These are phyloP conservation scores for Rhingia rostrata DNA, from an alignment of 2,888 invertebrate species.

Conservation along the genomic window DNA sequence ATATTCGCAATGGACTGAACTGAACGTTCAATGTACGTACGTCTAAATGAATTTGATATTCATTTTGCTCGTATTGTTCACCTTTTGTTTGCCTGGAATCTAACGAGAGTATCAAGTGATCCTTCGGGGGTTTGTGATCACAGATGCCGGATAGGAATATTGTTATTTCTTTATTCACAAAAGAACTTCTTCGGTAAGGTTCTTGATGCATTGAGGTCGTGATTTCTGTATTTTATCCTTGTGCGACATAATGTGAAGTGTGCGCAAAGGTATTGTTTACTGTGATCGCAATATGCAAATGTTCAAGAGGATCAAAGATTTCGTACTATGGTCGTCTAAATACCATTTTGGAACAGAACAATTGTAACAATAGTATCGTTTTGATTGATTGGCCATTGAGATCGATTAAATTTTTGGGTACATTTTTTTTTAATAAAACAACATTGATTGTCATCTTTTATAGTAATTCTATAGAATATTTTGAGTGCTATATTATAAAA, in stretches of 20 bases:
- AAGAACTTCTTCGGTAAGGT: slow-evolving; percentile 56
- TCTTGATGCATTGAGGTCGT: slow-evolving; percentile 56
- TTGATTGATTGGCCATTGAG: slow-evolving; percentile 72
- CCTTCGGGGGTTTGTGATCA: slow-evolving; percentile 58
- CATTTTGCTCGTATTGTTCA: slow-evolving; percentile 43
- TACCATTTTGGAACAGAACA: slow-evolving; percentile 55
- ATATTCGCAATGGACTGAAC: slow-evolving; percentile 39
- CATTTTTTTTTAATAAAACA: not conserved
- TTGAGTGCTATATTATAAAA: slow-evolving; percentile 29
- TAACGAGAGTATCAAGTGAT: slow-evolving; percentile 69
- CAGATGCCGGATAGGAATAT: slow-evolving; percentile 52
- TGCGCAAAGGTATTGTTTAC: slow-evolving; percentile 39
- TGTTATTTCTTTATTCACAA: slow-evolving; percentile 33
- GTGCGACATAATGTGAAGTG: slow-evolving; percentile 37
- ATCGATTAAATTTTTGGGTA: slow-evolving; percentile 58
- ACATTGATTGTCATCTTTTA: slow-evolving; percentile 43
- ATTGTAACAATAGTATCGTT: slow-evolving; percentile 68
- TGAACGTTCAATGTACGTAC: slow-evolving; percentile 28
- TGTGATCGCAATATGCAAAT: slow-evolving; percentile 68
- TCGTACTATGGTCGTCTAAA: slow-evolving; percentile 6
- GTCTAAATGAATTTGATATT: slow-evolving; percentile 48
- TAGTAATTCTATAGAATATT: slow-evolving; percentile 26
- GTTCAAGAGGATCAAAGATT: slow-evolving; percentile 17
- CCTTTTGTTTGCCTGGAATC: slow-evolving; percentile 39
- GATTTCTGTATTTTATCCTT: slow-evolving; percentile 24